These are phyloP conservation scores for Meda fulgida DNA, from an alignment of 2,797 vertebrate species.

Conservation along the genomic window DNA sequence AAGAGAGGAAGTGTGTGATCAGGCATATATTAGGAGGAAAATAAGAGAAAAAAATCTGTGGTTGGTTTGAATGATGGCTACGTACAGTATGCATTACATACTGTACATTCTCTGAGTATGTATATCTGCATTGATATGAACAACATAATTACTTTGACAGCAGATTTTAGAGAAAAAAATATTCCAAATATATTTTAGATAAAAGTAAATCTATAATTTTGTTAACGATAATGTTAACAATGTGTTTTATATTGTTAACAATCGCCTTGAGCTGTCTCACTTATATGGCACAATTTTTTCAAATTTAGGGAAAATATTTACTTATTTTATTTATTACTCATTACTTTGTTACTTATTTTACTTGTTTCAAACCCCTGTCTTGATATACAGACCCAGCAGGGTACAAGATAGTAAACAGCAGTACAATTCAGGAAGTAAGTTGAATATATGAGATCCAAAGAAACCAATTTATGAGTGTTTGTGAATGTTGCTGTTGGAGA, in stretches of 20 bases:
- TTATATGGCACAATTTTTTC: too few species aligned
- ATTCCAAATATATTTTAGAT: too few species aligned
- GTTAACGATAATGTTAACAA: too few species aligned
- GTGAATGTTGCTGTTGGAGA: conserved; percentile 12
- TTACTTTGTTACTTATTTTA: not conserved
- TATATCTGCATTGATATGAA: not conserved
- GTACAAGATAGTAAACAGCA: not conserved
- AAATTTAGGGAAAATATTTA: too few species aligned
- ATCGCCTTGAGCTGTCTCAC: too few species aligned
- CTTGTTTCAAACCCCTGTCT: not conserved
- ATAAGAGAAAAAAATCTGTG: not conserved
- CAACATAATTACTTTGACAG: too few species aligned
- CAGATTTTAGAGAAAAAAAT: too few species aligned
- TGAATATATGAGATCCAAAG: conserved; percentile 18
- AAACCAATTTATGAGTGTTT: conserved; percentile 26
- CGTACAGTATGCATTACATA: not conserved
- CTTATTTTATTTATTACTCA: not conserved
- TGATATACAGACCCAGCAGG: not conserved
- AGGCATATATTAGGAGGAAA: not conserved
- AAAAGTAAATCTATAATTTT: too few species aligned
- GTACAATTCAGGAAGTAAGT: not conserved
- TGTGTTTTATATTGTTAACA: too few species aligned
- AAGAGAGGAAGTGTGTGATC: not conserved
- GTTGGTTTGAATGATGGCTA: not conserved
- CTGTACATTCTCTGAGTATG: not conserved